A percentile compares a stretch with the other conserved stretches of the same genome.
phyloP scores from a whole-genome alignment of 2,797 vertebrate genomes.

The Hemitrygon akajei region DNA sequence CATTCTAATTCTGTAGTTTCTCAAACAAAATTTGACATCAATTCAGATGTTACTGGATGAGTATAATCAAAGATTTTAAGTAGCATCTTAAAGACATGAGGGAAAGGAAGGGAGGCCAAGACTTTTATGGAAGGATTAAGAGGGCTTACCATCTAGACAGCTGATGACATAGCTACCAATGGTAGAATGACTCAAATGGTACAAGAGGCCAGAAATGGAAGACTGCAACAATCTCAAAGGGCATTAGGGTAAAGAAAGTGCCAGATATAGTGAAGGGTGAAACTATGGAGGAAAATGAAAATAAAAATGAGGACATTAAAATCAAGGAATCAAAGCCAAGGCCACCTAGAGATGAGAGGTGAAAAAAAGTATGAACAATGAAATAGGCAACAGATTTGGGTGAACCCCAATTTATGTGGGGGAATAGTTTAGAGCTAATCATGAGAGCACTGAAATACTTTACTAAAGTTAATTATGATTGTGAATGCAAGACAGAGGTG shows the following conservation, averaged over 20 bases:
- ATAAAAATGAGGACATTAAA: no score
- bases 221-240: not conserved
- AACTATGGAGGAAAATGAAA: not conserved
- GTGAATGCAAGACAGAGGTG: not conserved
- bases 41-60: no score
- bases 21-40: not conserved
- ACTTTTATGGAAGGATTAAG: no score
- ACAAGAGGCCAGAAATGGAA: not conserved
- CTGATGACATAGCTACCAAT: no score
- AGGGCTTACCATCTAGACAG: no score
- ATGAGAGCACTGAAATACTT: not conserved
- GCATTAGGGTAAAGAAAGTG: not conserved
- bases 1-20: not conserved
- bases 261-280: not conserved
- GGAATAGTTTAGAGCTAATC: not conserved
- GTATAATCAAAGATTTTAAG: no score
- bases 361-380: not conserved
- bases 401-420: not conserved
- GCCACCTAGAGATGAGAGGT: no score
- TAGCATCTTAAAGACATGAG: no score
- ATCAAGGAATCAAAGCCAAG: no score
- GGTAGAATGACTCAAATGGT: not conserved
- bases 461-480: not conserved
- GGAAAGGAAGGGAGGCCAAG: no score
- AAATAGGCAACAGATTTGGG: not conserved